Conservation (phyloP, 2,888 invertebrate species). For the Phragmatobia fuliginosa region DNA sequence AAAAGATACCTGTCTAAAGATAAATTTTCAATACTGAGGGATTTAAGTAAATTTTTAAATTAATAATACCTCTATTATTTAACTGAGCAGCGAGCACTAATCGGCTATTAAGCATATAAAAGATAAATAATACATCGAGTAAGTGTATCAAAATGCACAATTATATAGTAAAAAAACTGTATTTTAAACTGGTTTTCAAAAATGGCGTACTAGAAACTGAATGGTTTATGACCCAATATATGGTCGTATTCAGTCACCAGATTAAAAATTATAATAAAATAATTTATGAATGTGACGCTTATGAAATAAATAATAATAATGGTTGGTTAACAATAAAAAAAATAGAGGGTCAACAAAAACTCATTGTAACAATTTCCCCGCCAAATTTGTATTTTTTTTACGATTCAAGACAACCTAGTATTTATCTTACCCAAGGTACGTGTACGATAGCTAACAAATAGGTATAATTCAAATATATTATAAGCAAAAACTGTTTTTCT, state of each 20-base stretch:
- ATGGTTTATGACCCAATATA: background rate
- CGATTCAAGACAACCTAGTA: background rate
- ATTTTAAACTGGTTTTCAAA: background rate
- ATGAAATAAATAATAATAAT: background rate
- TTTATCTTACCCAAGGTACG: background rate
- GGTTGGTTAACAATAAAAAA: background rate
- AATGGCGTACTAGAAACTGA: background rate
- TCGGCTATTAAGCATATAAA: background rate
- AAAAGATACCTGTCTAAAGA: no score
- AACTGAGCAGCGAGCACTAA: background rate
- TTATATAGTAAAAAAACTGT: background rate
- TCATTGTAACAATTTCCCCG: background rate
- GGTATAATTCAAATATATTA: no score
- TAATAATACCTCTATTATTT: no score
- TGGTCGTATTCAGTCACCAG: conserved; percentile 10
- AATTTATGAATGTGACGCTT: background rate
- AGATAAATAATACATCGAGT: background rate
- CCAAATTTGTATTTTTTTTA: background rate
- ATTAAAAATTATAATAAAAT: conserved; percentile 3
- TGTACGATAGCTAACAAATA: background rate
- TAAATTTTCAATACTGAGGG: no score
- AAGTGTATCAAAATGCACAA: background rate
- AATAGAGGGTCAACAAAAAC: background rate
- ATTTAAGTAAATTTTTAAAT: no score
- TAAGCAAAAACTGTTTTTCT: background rate